Evolutionary conservation across 2,797 vertebrate species (phyloP).

Genomic region (Danio tinwini): DNA sequence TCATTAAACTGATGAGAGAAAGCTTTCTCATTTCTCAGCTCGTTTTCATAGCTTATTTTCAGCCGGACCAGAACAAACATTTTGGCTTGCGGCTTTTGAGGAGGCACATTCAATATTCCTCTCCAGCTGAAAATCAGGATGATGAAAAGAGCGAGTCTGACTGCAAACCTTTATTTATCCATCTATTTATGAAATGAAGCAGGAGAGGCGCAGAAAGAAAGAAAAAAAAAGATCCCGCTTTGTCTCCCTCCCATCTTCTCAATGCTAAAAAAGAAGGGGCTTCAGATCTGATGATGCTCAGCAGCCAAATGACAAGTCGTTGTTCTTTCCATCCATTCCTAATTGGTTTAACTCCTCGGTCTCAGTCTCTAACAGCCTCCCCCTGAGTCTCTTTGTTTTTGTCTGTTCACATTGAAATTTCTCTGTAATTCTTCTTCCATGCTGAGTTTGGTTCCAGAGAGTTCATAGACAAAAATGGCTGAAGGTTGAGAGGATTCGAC

Average conservation of each 20-base stretch:
- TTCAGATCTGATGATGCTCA: conserved; percentile 39
- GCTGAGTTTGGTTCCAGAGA: conserved; percentile 27
- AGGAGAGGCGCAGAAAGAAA: conserved; percentile 5
- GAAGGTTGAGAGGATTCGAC: conserved; percentile 18
- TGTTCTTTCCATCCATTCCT: conserved; percentile 44
- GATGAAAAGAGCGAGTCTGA: conserved; percentile 42
- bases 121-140: conserved; percentile 35
- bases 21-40: conserved; percentile 27
- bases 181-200: conserved; percentile 46
- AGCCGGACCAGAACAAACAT: conserved; percentile 41
- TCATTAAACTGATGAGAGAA: conserved; percentile 19
- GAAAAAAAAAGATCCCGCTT: conserved; percentile 4
- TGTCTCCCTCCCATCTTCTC: conserved; percentile 16
- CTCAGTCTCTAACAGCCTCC: conserved; percentile 29
- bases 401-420: conserved; percentile 46
- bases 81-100: conserved; percentile 39
- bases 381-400: conserved; percentile 42
- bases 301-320: conserved; percentile 28
- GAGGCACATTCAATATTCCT: conserved; percentile 47
- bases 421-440: conserved; percentile 41
- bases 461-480: conserved; percentile 20
- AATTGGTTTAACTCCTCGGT: conserved; percentile 46
- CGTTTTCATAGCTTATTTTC: conserved; percentile 39
- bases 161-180: conserved; percentile 46
- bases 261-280: conserved; percentile 13